These are phyloP conservation scores for Oopsacas minuta DNA, from an alignment of 37 sponge, comb jelly and placozoan species.

Conservation along the genomic window DNA sequence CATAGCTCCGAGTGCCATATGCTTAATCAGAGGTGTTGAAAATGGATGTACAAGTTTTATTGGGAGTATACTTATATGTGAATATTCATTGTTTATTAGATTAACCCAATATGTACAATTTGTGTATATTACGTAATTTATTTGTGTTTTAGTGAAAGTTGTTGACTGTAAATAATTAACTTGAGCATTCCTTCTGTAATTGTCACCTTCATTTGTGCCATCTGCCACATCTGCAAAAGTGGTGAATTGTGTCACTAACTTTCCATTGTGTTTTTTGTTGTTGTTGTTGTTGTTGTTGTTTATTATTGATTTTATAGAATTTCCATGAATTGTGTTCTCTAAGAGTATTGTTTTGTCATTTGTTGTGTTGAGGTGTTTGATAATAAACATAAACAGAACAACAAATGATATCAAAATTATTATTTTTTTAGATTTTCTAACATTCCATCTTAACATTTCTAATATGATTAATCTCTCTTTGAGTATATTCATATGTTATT, in stretches of 20 bases:
- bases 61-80: not conserved
- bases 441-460: too few relatives aligned
- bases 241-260: not conserved
- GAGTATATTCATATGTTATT: too few relatives aligned
- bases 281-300: too few relatives aligned
- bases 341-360: too few relatives aligned
- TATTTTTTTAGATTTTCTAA: too few relatives aligned
- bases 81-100: not conserved
- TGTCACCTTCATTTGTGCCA: not conserved
- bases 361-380: too few relatives aligned
- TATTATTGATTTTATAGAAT: too few relatives aligned
- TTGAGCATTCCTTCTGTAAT: not conserved
- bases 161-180: not conserved
- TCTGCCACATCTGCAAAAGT: not conserved
- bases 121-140: not conserved
- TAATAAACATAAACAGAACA: too few relatives aligned
- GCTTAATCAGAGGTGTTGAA: not conserved
- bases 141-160: not conserved
- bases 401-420: too few relatives aligned
- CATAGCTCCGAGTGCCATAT: not conserved
- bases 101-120: not conserved
- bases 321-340: too few relatives aligned
- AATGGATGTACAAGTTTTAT: not conserved
- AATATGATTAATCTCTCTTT: too few relatives aligned
- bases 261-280: not conserved